Base-by-base conservation (phyloP, 2,888 invertebrate species). In the Noctua pronuba region DNA sequence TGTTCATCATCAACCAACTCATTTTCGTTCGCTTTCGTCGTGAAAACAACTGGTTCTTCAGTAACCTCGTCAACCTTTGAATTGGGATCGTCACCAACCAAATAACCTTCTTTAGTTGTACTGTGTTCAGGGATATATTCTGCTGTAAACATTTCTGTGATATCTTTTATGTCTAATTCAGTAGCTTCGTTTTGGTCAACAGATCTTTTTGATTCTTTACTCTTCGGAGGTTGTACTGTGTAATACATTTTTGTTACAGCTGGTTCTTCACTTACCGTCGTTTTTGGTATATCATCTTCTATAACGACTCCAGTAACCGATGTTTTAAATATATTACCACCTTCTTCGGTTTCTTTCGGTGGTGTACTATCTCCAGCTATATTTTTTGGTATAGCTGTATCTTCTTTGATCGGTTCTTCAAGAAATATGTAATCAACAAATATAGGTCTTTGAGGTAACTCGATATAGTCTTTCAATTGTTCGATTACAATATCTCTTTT, bases 361-460 rank as follows among this genome's bases (percentile, higher is more conserved):
- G 55, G 10, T 44, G 24, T 60, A 18, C 85, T 84, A 44, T 76
- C 67, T 0, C 62, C 28, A n/a, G 46, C 44, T 55, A 13, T 38
- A n/a, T 28, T 18, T 21, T 46, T 75, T 11, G 11, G 41, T 38
- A 58, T 87, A 5, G 84, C 79, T 4, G 31, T 46, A 75, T 68
- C 73, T 11, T 58, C 28, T 69, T 73, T 60, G 7, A 80, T 70
- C 0, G 92, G 87, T 75, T 92, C 93, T 55, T 93, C 88, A 71
- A 93, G 87, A 83, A 95, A 95, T 24, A 91, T 81, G 73, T 94
- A 94, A 86, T 96, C 93, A 16, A 95, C 91, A 5, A 94, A 91
- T 73, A 86, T 81, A 31, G 81, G 72, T 70, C 80, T 79, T 11
- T 73, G 38, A n/a, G 88, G 87, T 64, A 89, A n/a, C 41, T 89